These are phyloP conservation scores for Oreochromis aureus DNA, from an alignment of 2,113 vertebrate genomes.

Conservation along the genomic window DNA sequence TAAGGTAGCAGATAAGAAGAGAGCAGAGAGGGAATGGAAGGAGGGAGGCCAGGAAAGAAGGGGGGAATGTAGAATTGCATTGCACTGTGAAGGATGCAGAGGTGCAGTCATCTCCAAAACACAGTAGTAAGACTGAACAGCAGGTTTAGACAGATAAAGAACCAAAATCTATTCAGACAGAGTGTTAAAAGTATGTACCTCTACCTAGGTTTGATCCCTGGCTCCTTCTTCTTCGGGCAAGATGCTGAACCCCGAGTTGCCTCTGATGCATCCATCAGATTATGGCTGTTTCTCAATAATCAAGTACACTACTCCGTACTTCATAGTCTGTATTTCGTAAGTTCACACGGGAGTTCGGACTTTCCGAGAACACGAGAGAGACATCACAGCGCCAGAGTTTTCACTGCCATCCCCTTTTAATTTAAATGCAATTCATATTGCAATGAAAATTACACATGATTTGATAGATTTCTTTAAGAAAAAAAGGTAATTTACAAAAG, in stretches of 20 bases:
- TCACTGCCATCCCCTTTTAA: neutral
- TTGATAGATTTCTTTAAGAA: neutral
- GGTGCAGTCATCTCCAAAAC: neutral
- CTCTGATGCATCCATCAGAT: neutral
- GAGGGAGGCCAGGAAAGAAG: neutral
- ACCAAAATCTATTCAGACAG: neutral
- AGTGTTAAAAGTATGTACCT: neutral
- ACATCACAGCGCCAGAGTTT: neutral
- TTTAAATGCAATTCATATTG: neutral
- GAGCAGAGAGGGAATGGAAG: neutral
- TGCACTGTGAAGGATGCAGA: neutral
- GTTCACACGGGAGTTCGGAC: neutral
- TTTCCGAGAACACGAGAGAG: neutral
- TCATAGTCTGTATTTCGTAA: rapidly evolving
- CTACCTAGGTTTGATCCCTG: neutral
- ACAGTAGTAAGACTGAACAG: neutral
- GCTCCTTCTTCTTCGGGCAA: neutral
- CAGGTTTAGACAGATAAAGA: neutral
- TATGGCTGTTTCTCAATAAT: neutral
- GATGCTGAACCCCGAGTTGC: neutral
- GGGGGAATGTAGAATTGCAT: neutral
- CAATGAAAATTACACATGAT: neutral
- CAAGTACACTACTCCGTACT: rapidly evolving
- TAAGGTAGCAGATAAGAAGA: neutral
- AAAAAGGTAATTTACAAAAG: neutral